phyloP scores from a whole-genome alignment of 2,113 vertebrate species.

The Cacatua alba region DNA sequence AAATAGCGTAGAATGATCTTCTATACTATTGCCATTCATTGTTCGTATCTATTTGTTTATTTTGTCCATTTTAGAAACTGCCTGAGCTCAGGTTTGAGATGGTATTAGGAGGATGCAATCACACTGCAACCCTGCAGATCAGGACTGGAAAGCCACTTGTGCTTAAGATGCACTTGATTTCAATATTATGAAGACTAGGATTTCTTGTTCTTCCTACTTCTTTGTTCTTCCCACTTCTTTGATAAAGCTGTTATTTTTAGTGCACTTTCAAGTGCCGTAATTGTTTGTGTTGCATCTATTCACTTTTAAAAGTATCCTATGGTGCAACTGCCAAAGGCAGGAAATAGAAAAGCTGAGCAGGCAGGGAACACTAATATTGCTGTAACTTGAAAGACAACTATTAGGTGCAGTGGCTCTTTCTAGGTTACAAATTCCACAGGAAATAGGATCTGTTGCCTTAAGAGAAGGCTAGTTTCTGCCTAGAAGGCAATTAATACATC shows the following conservation, averaged over 20 bases:
- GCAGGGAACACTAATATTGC: neutral
- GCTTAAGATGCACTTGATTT: slow-evolving; percentile 16
- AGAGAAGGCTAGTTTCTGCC: neutral
- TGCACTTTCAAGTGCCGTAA: neutral
- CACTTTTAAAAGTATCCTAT: neutral
- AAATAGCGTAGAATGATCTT: neutral
- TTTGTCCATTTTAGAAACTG: neutral
- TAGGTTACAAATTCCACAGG: neutral
- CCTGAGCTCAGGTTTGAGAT: neutral
- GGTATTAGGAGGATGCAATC: neutral
- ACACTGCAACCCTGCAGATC: neutral
- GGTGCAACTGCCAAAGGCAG: neutral
- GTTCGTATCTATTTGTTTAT: neutral
- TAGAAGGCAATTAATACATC: neutral
- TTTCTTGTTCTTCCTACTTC: neutral
- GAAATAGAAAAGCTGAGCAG: neutral
- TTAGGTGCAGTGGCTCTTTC: neutral
- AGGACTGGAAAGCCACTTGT: neutral
- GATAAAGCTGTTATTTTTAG: neutral
- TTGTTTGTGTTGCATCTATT: neutral
- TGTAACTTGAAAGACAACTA: neutral
- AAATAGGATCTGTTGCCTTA: neutral
- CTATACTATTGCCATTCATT: neutral
- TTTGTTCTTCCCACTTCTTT: neutral
- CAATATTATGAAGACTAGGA: neutral